Conservation (phyloP, 2,113 vertebrate species). For the Etia nguti region DNA sequence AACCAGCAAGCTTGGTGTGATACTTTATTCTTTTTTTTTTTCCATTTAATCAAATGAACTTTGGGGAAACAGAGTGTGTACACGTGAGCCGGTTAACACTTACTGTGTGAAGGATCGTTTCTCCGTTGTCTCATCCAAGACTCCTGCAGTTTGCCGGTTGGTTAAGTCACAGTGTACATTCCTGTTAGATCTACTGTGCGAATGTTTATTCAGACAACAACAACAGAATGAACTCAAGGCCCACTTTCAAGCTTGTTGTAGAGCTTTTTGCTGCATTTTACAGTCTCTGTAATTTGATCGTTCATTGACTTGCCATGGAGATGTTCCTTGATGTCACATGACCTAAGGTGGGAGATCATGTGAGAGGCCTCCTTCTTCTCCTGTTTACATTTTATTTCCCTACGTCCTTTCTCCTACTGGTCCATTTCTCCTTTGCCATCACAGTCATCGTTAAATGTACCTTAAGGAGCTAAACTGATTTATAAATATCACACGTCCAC, state of each 20-base stretch:
- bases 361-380: background rate
- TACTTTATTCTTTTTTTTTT: background rate
- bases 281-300: background rate
- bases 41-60: background rate
- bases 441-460: background rate
- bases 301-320: background rate
- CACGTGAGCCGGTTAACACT: background rate
- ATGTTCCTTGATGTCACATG: background rate
- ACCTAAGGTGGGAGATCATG: background rate
- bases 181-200: background rate
- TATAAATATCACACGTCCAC: background rate
- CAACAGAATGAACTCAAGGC: background rate
- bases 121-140: background rate
- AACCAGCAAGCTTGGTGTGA: constrained; percentile 45
- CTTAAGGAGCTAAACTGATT: background rate
- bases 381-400: background rate
- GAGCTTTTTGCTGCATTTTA: background rate
- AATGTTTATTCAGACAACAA: background rate
- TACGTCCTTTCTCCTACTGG: background rate
- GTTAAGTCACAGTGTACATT: background rate
- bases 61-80: background rate
- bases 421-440: background rate
- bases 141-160: background rate
- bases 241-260: background rate
- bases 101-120: background rate